Evolutionary conservation across 2,797 vertebrate species (phyloP), one percentile per base, ranked within the genome.

Genomic region (Avahi laniger): DNA sequence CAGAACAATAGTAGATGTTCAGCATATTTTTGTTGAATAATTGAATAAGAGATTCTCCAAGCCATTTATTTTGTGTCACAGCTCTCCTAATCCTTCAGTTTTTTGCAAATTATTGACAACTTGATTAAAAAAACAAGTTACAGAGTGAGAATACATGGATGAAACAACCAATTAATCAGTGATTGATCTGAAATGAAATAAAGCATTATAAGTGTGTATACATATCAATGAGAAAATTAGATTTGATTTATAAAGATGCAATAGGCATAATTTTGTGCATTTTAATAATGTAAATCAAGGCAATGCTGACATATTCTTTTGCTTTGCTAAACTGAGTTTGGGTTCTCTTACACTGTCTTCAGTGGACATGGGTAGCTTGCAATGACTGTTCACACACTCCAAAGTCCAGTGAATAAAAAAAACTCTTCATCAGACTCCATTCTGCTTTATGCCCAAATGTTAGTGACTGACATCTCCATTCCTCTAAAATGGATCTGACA

Each of bases 31-130:
- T 79, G 35, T 57, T 43, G 50, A 91, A 18, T 85, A 57, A 78
- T 17, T 67, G 30, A 95, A 63, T 28, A 41, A 63, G 33, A 82
- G 20, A 89, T 82, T 92, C 41, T 63, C 9, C 10, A 38, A 24
- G 28, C 86, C 43, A 79, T 30, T 94, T 63, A 65, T 81, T 82
- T 78, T 22, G 52, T 63, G 24, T 61, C 35, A 65, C 35, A 52
- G 20, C 57, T 83, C 41, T 89, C 38, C n/a, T 81, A 87, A 82
- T 50, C 9, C 8, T 90, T 84, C 50, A 79, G 33, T 38, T 91
- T 57, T 63, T 93, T 94, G 63, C 54, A 96, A 95, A 86, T 96
- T 81, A 96, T 78, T 50, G 48, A 67, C 69, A 91, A 78, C 72
- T 90, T 46, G 83, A 95, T 63, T 82, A 10, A 10, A 38, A 89